phyloP scores from a whole-genome alignment of 2,888 invertebrate species.

The Drosophila pseudotakahashii region DNA sequence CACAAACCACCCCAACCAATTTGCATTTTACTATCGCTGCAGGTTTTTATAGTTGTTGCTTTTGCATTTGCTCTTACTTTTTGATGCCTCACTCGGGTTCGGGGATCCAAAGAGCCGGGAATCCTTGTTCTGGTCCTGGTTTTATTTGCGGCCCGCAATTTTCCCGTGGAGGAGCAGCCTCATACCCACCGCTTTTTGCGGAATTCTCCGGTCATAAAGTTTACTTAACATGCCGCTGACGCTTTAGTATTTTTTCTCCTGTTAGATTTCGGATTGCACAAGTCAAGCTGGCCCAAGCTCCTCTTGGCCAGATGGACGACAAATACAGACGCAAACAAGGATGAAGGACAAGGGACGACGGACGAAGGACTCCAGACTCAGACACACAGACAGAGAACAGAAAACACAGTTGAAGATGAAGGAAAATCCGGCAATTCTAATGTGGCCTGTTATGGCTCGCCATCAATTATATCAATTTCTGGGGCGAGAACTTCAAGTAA shows the following conservation, averaged over 20 bases:
- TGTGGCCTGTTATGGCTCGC: slow-evolving; percentile 61
- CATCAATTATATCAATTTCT: slow-evolving; percentile 75
- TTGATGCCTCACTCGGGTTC: slow-evolving; percentile 70
- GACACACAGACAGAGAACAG: neutral
- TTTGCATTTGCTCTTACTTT: slow-evolving; percentile 61
- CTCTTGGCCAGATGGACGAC: slow-evolving; percentile 62
- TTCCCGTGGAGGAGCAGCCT: slow-evolving; percentile 22
- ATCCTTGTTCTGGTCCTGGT: slow-evolving; percentile 48
- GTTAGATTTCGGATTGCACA: slow-evolving; percentile 72
- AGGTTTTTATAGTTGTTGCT: slow-evolving; percentile 75
- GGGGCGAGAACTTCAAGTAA: slow-evolving; percentile 42
- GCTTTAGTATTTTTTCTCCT: slow-evolving; percentile 48
- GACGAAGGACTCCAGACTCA: neutral
- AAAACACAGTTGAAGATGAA: slow-evolving; percentile 22
- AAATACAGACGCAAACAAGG: slow-evolving; percentile 28
- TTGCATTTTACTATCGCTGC: slow-evolving; percentile 79
- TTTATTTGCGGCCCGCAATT: slow-evolving; percentile 76
- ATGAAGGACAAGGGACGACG: slow-evolving; percentile 1
- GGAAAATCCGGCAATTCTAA: slow-evolving; percentile 41
- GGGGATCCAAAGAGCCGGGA: neutral
- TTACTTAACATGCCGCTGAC: slow-evolving; percentile 74
- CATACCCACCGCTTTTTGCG: slow-evolving; percentile 34
- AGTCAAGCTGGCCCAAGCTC: slow-evolving; percentile 59
- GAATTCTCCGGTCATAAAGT: slow-evolving; percentile 70
- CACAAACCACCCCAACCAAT: slow-evolving; percentile 49